Evolutionary conservation across 2,113 vertebrate species (phyloP), one percentile per base, ranked within the genome.

Genomic region (Camelus bactrianus): DNA sequence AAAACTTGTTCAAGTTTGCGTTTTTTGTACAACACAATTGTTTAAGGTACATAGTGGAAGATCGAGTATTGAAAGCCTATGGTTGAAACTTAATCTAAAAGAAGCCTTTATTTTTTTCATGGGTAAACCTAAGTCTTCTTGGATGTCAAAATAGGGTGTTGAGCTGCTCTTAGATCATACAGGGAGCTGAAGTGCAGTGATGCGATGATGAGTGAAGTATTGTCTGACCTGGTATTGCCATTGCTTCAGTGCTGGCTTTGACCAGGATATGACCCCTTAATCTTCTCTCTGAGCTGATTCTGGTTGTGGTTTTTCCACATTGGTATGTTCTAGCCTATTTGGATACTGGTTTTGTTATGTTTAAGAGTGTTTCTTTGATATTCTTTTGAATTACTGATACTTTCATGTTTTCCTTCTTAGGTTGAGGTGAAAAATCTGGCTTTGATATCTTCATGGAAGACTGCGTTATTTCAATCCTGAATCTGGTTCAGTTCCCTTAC

Each of bases 251-350:
- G 84, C 96, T 96, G 97, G 98, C 98, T 98, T 94, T 99, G 99
- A 99, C 99, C 99, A 99, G 98, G 98, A 96, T 50, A 48, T 99
- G 99, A 99, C 97, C 97, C 97, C 0, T 0, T 98, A 98, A 99
- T 99, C 99, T 99, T 99, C 99, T 99, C 98, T 99, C 99, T 99
- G 98, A 99, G 99, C 99, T 97, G 84, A 93, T 73, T 96, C 20
- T 97, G 84, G 60, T 81, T 93, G 65, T 76, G 69, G 30, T 80
- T 83, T 92, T 89, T 35, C 73, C 75, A 79, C 62, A 60, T 1
- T 79, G 64, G 26, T 76, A 52, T 72, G 30, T 88, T 81, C 16
- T 85, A 62, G 46, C 24, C 13, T 95, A 3, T 83, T 85, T 89
- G 67, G 42, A 80, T 94, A n/a, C n/a, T 89, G 62, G 9, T 65